Conservation (phyloP, 2,888 invertebrate genomes). For the Oxytorus armatus region DNA sequence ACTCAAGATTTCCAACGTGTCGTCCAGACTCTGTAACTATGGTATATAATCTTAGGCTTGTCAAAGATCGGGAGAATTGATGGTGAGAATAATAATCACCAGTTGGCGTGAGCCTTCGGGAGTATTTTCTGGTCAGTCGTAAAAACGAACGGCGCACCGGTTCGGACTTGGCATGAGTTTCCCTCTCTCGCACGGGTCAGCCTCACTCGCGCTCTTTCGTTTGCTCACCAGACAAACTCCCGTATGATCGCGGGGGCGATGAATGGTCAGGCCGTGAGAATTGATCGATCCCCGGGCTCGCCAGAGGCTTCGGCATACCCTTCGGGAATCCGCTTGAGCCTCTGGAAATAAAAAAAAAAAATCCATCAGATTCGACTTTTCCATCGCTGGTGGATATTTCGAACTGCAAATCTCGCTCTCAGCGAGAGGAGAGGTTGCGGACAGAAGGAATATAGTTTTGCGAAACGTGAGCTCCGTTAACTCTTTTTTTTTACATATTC, state of each 20-base stretch:
- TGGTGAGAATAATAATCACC: slow-evolving; percentile 57
- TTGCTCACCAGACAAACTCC: no score
- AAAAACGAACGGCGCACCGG: slow-evolving; percentile 38
- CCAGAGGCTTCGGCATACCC: slow-evolving; percentile 38
- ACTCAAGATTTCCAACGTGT: neutral
- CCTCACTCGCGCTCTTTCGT: slow-evolving; percentile 49
- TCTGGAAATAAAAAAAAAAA: slow-evolving; percentile 44
- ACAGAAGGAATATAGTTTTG: neutral
- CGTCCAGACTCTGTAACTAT: neutral
- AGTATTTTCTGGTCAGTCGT: slow-evolving; percentile 12
- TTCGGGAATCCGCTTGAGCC: slow-evolving; percentile 43
- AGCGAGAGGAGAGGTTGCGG: neutral
- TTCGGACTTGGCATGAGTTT: slow-evolving; percentile 49
- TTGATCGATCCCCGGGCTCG: slow-evolving; percentile 65
- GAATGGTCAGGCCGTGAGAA: slow-evolving; percentile 70
- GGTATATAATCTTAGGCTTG: slow-evolving; percentile 28
- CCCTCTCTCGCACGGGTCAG: slow-evolving; percentile 3
- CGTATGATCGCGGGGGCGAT: no score
- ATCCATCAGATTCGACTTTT: slow-evolving; percentile 35
- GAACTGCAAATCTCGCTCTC: neutral
- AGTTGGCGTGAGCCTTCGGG: slow-evolving; percentile 43
- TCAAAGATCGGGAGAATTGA: slow-evolving; percentile 46
- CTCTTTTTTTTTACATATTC: no score
- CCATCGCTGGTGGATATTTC: slow-evolving; percentile 30
- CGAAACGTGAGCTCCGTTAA: no score